These are phyloP conservation scores for Lepidurus packardi DNA, from an alignment of 1,140 invertebrate species.

Conservation along the genomic window DNA sequence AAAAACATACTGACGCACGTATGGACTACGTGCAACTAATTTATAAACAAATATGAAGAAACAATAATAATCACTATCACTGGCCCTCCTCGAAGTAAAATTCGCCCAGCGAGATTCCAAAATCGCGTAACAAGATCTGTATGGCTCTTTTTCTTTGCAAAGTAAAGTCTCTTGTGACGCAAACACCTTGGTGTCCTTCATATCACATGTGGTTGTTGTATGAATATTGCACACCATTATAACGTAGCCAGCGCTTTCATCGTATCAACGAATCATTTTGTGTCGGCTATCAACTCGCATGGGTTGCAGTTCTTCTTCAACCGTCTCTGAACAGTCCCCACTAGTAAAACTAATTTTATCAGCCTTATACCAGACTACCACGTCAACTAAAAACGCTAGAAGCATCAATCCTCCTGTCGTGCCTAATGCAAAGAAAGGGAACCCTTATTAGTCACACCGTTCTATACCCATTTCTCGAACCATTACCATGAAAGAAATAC, in stretches of 20 bases:
- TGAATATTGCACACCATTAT: constrained; percentile 11
- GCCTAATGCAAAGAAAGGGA: constrained; percentile 48
- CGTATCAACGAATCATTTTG: constrained; percentile 31
- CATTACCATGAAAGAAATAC: constrained; percentile 74
- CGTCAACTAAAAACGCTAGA: constrained; percentile 71
- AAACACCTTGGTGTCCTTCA: neutral
- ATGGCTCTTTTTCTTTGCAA: neutral
- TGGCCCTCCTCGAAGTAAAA: neutral
- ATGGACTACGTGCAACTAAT: neutral
- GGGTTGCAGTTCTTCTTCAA: constrained; percentile 33
- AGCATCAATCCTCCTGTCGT: constrained; percentile 73
- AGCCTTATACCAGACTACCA: constrained; percentile 75
- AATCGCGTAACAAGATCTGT: neutral
- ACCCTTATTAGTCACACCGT: neutral
- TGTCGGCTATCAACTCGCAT: constrained; percentile 32
- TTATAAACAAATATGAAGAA: constrained; percentile 2
- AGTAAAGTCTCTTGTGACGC: neutral
- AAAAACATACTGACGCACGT: neutral
- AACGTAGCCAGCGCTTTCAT: neutral
- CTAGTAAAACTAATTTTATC: constrained; percentile 65
- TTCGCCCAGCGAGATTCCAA: constrained; percentile 11
- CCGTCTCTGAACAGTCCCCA: constrained; percentile 39
- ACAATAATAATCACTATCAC: neutral
- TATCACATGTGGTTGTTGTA: constrained; percentile 12
- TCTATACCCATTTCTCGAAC: neutral